Evolutionary conservation across 2,113 vertebrate species (phyloP).

Genomic region (Galeopterus variegatus): DNA sequence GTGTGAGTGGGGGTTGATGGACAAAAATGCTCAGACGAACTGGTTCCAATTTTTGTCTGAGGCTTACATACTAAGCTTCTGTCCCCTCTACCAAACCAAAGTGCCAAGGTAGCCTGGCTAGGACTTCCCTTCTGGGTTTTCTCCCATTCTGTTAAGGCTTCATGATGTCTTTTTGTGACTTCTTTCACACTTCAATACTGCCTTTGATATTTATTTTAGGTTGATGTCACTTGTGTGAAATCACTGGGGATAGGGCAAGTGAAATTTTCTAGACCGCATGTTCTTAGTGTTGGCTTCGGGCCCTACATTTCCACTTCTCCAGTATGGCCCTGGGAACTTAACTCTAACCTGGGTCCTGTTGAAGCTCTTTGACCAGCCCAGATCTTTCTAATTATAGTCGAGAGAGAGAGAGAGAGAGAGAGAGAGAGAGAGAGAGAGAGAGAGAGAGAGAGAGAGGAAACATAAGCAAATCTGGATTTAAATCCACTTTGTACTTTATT

Average conservation of each 20-base stretch:
- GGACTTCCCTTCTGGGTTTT: background rate
- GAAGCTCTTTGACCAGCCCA: background rate
- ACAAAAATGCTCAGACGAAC: background rate
- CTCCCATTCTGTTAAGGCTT: background rate
- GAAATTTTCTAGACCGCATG: background rate
- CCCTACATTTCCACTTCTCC: background rate
- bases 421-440: background rate
- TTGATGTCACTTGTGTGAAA: background rate
- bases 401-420: background rate
- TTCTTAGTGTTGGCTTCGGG: background rate
- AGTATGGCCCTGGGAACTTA: background rate
- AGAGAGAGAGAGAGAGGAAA: background rate
- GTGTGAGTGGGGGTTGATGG: background rate
- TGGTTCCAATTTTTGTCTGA: background rate
- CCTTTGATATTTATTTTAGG: constrained; percentile 26
- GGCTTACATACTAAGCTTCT: background rate
- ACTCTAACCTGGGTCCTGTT: background rate
- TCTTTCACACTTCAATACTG: background rate
- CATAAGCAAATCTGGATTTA: background rate
- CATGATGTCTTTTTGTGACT: background rate
- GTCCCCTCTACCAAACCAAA: background rate
- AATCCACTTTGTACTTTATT: background rate
- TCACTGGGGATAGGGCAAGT: background rate
- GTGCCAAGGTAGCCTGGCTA: too few species aligned
- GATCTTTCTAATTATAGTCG: background rate